Evolutionary conservation across 2,113 vertebrate species (phyloP).

Genomic region (Eidolon helvum): DNA sequence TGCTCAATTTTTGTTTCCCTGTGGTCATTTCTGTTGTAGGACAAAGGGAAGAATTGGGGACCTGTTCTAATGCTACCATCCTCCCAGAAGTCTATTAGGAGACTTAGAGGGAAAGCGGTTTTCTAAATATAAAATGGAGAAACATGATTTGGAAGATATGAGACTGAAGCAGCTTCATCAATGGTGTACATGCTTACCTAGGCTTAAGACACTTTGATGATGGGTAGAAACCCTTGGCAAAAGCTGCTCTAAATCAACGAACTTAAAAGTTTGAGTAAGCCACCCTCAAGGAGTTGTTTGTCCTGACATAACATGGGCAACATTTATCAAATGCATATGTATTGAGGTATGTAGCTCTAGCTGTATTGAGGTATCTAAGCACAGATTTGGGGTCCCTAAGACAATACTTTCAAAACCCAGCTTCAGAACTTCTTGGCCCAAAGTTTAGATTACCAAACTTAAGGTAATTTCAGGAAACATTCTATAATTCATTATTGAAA

Average conservation of each 20-base stretch:
- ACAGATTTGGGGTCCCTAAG: background rate
- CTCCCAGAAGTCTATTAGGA: slow-evolving; percentile 32
- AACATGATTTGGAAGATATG: background rate
- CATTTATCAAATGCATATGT: background rate
- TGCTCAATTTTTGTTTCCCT: slow-evolving; percentile 23
- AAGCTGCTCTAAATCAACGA: background rate
- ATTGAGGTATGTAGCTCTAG: background rate
- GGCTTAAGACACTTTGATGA: background rate
- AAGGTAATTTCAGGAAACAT: slow-evolving; percentile 35
- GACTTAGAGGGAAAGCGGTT: background rate
- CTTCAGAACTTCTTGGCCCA: background rate
- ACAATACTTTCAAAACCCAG: background rate
- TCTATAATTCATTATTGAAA: slow-evolving; percentile 34
- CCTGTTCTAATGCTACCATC: background rate
- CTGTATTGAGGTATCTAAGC: background rate
- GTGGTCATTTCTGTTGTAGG: background rate
- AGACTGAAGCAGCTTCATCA: background rate
- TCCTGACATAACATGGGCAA: background rate
- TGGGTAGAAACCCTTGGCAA: background rate
- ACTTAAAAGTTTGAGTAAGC: slow-evolving; percentile 14
- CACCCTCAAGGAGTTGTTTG: background rate
- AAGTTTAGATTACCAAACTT: background rate
- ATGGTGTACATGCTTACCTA: background rate
- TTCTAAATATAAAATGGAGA: slow-evolving; percentile 46
- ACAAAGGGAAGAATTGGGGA: slow-evolving; percentile 16